These are phyloP conservation scores for Saccopteryx bilineata DNA, from an alignment of 2,113 vertebrate genomes.

Conservation along the genomic window DNA sequence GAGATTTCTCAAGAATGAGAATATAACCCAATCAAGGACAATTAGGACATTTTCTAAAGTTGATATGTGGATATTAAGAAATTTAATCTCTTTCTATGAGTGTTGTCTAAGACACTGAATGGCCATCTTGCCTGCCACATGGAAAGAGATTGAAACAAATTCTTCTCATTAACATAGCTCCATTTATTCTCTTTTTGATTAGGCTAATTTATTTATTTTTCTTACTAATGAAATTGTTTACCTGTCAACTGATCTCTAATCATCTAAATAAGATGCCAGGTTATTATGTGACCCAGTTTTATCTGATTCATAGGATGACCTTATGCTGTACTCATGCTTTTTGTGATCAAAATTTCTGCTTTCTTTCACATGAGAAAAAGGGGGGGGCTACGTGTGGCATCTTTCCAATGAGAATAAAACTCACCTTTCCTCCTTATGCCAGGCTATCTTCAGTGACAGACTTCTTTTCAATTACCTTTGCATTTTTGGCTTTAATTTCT, in stretches of 20 bases:
- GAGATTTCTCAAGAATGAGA: background rate
- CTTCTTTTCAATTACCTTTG: background rate
- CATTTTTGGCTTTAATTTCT: background rate
- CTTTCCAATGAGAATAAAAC: background rate
- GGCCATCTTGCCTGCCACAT: background rate
- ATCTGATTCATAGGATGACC: background rate
- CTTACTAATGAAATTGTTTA: background rate
- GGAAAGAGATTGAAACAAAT: background rate
- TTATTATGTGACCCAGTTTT: background rate
- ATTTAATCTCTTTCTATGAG: background rate
- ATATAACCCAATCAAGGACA: background rate
- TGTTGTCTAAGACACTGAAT: background rate
- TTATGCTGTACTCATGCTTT: background rate
- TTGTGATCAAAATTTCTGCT: background rate
- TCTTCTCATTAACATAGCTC: background rate
- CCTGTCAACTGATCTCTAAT: background rate
- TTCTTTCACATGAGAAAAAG: background rate
- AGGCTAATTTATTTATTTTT: background rate
- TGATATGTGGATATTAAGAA: background rate
- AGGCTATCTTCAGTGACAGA: conserved; percentile 19
- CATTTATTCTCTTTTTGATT: background rate
- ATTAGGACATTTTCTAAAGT: background rate
- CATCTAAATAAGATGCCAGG: background rate
- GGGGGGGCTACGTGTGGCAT: background rate
- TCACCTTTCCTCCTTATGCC: background rate